Percentiles rank a stretch among this genome's conserved stretches.
Conservation (phyloP, 2,888 invertebrate species). For the Sphaerophoria taeniata region DNA sequence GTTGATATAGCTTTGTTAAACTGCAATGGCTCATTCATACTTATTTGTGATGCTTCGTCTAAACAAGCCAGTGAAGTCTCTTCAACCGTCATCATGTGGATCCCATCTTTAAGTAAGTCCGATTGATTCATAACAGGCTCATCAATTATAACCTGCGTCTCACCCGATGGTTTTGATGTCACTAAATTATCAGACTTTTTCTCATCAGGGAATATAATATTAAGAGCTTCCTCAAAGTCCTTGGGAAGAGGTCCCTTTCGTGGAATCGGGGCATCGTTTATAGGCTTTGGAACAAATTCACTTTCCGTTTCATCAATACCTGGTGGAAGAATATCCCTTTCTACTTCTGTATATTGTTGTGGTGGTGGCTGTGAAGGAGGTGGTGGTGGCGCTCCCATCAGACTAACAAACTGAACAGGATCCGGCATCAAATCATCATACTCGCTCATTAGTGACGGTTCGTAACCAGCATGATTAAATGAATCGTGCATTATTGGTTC, state of each 20-base stretch:
- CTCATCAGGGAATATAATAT: constrained; percentile 85
- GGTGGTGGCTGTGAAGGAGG: constrained; percentile 80
- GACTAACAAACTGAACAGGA: constrained; percentile 82
- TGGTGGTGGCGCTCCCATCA: constrained; percentile 82
- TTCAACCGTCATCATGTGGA: constrained; percentile 80
- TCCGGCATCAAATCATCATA: constrained; percentile 83
- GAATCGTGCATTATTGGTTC: constrained; percentile 81
- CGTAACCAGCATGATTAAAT: constrained; percentile 81
- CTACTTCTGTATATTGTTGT: constrained; percentile 76
- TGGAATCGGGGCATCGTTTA: constrained; percentile 82
- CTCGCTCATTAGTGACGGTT: constrained; percentile 81
- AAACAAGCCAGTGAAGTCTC: constrained; percentile 78
- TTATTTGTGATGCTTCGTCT: constrained; percentile 78
- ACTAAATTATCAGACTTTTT: constrained; percentile 77
- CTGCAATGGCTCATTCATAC: constrained; percentile 78
- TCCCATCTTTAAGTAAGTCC: constrained; percentile 81
- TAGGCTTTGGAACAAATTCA: constrained; percentile 82
- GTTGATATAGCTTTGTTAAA: constrained; percentile 75
- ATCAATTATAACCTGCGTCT: constrained; percentile 79
- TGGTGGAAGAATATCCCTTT: constrained; percentile 81
- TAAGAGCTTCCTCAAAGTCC: constrained; percentile 85
- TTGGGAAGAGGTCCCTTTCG: constrained; percentile 84
- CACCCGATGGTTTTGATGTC: constrained; percentile 74
- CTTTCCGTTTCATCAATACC: constrained; percentile 82
- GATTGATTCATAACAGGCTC: constrained; percentile 78